Percentiles rank a stretch among this genome's conserved stretches.
These are phyloP conservation scores for Mythimna lalbum DNA, from an alignment of 2,888 invertebrate species.

Conservation along the genomic window DNA sequence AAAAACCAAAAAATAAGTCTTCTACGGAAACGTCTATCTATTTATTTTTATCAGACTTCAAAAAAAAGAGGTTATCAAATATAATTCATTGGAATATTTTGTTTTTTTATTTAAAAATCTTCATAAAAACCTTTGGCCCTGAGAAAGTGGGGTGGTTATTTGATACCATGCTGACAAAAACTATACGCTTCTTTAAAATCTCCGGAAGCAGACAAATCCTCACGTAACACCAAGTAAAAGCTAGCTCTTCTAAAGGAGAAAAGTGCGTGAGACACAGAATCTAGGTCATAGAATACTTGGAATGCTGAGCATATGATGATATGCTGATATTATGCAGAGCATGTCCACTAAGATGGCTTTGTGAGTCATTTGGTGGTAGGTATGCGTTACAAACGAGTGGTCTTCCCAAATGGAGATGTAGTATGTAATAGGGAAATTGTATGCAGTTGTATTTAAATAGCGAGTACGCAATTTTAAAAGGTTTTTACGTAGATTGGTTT, in stretches of 20 bases:
- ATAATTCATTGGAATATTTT: too few relatives aligned
- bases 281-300: constrained; percentile 33
- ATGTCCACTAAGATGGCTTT: constrained; percentile 31
- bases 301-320: constrained; percentile 37
- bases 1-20: too few relatives aligned
- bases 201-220: background rate
- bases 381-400: constrained; percentile 34
- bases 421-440: constrained; percentile 42
- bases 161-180: background rate
- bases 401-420: constrained; percentile 47
- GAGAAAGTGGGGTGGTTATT: too few relatives aligned
- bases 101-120: too few relatives aligned
- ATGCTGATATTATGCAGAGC: constrained; percentile 43
- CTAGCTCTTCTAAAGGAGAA: constrained; percentile 18
- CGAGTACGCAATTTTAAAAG: background rate
- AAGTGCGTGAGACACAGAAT: constrained; percentile 41
- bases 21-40: too few relatives aligned
- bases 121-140: background rate
- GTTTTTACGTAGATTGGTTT: constrained; percentile 4
- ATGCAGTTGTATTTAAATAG: constrained; percentile 12
- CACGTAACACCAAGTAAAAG: background rate
- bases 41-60: too few relatives aligned
- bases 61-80: too few relatives aligned
- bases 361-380: constrained; percentile 40
- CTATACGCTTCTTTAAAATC: background rate